Base-by-base conservation (phyloP, 2,888 invertebrate genomes). In the Eupithecia pulchellata region DNA sequence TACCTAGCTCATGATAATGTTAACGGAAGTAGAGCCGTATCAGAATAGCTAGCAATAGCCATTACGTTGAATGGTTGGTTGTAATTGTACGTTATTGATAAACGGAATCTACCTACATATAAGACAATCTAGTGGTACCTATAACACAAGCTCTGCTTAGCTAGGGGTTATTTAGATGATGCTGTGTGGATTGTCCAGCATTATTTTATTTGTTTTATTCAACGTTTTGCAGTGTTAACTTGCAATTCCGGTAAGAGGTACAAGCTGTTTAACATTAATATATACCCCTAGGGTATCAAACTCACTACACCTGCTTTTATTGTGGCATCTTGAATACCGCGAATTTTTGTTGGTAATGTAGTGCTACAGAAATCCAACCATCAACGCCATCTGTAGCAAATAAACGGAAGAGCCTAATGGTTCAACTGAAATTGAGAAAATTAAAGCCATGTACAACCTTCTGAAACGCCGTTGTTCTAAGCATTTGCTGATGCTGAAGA, bases 1-100 rank as follows among this genome's bases (percentile, higher is more conserved):
- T 62, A 14, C 27, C 67, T 71, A 30, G 47, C 69, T 71, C 75
- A 71, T 78, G 78, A 76, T 80, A 80, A 78, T 78, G 79, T 77
- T 77, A 79, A 78, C 75, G 55, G 73, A 75, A 77, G 75, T 75
- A 42, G 42, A 42, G 42, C 61, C 70, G 74, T 73, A 63, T 73
- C 64, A 69, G 39, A 68, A 71, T 66, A 9, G 20, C 42, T 20
- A 74, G 47, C 47, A 69, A 61, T 14, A 9, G 47, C 61, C 17
- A 57, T 34, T 55, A 57, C 61, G n/a, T 64, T 42, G 20, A 69
- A 74, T 66, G 61, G 1, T 1, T 17, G 39, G 39, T 17, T 39
- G 61, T 69, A 67, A 11, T 11, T 34, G 64, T 69, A 68, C 64
- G 69, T 67, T 67, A 71, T 60, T 64, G 68, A 73, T 68, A 71